Evolutionary conservation across 2,797 vertebrate species (phyloP).

Genomic region (Gephyroberyx darwinii): DNA sequence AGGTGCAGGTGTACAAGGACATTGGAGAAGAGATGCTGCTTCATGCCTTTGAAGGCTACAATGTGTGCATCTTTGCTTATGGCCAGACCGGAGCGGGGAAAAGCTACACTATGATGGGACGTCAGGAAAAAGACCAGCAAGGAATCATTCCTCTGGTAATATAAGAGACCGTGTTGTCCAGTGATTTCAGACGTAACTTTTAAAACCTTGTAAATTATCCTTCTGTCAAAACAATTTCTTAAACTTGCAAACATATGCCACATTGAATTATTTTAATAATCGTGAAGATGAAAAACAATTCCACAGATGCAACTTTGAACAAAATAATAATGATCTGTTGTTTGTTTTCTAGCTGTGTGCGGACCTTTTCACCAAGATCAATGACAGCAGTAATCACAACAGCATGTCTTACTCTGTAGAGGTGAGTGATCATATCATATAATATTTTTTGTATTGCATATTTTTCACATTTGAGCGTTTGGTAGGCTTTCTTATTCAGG

Average conservation of each 20-base stretch:
- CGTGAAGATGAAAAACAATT: slow-evolving; percentile 1
- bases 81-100: slow-evolving; percentile 91
- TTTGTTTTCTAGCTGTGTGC: slow-evolving; percentile 84
- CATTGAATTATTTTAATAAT: neutral
- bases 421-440: slow-evolving; percentile 71
- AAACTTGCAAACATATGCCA: neutral
- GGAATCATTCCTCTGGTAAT: slow-evolving; percentile 89
- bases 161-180: neutral
- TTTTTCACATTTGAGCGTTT: neutral
- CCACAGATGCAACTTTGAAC: no score
- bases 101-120: slow-evolving; percentile 94
- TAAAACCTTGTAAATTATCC: neutral
- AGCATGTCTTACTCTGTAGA: slow-evolving; percentile 91
- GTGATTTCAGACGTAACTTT: slow-evolving; percentile 1
- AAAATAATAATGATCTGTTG: neutral
- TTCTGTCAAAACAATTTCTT: neutral
- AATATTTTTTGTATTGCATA: neutral
- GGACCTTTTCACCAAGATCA: slow-evolving; percentile 90
- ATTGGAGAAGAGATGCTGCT: slow-evolving; percentile 92
- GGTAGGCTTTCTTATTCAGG: neutral
- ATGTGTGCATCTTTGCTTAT: slow-evolving; percentile 91
- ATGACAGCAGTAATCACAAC: slow-evolving; percentile 86
- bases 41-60: slow-evolving; percentile 91
- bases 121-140: slow-evolving; percentile 88
- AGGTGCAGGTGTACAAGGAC: slow-evolving; percentile 89